Conservation (phyloP, 92 coral and sea anemone species). For the Phymanthus crucifer region DNA sequence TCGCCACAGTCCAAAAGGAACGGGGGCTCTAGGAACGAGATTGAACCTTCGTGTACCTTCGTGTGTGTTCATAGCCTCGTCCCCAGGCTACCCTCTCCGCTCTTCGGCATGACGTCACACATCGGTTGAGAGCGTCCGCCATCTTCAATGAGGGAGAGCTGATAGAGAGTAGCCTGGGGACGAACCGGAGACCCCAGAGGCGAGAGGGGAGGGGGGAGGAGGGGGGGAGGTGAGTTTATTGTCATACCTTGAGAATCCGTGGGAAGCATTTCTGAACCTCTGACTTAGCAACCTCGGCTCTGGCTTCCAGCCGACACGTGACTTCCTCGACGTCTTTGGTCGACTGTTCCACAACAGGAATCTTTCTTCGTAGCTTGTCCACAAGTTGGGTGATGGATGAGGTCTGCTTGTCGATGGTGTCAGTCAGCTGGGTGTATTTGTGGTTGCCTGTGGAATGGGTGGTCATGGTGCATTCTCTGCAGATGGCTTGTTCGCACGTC, state of each 20-base stretch:
- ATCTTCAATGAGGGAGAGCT: too few relatives aligned
- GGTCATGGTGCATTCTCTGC: conserved; percentile 98
- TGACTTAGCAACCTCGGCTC: conserved; percentile 96
- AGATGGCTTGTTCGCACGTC: conserved; percentile 97
- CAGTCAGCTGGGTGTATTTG: conserved; percentile 91
- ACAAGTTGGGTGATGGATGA: conserved; percentile 73
- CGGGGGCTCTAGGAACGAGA: too few relatives aligned
- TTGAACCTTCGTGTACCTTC: too few relatives aligned
- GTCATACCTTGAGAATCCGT: conserved; percentile 72
- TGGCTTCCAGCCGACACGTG: conserved; percentile 85
- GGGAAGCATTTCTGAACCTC: conserved; percentile 98
- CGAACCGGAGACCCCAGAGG: too few relatives aligned
- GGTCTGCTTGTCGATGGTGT: conserved; percentile 92
- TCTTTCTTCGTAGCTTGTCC: conserved; percentile 87
- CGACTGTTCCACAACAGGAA: conserved; percentile 91
- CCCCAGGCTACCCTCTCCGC: too few relatives aligned
- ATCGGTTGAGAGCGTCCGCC: too few relatives aligned
- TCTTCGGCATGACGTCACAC: too few relatives aligned
- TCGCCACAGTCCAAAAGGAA: too few relatives aligned
- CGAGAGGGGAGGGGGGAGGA: too few relatives aligned
- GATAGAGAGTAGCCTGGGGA: too few relatives aligned
- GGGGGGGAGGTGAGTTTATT: too few relatives aligned
- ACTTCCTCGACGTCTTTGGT: conserved; percentile 95
- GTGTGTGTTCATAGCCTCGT: too few relatives aligned
- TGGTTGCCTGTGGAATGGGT: conserved; percentile 93